Conservation (phyloP, 2,113 vertebrate genomes). For the Cryptotis parvus region DNA sequence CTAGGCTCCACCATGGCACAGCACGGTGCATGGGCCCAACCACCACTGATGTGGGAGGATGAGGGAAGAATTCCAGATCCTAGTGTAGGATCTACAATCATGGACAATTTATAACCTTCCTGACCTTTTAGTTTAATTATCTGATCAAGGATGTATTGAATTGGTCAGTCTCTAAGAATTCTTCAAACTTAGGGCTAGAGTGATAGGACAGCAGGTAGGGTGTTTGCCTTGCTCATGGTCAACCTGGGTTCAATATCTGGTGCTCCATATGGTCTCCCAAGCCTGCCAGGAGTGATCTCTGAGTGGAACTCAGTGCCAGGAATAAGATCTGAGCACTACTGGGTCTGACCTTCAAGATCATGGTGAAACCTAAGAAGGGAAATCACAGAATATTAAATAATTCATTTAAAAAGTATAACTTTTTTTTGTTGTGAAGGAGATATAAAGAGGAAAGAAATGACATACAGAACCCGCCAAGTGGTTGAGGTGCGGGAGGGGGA, state of each 20-base stretch:
- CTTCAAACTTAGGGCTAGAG: conserved; percentile 43
- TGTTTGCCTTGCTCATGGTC: too few relatives aligned
- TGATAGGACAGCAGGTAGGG: too few relatives aligned
- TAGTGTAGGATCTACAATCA: neutral
- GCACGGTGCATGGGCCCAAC: neutral
- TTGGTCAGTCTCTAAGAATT: conserved; percentile 43
- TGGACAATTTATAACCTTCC: neutral
- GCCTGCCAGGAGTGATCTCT: too few relatives aligned
- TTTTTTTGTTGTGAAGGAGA: too few relatives aligned
- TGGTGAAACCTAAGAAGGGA: conserved; percentile 36
- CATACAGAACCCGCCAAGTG: too few relatives aligned
- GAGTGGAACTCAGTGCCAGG: too few relatives aligned
- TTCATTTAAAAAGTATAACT: conserved; percentile 1
- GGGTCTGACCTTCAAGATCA: neutral
- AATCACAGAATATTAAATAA: conserved; percentile 30
- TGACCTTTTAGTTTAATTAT: conserved; percentile 42
- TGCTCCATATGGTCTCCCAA: conserved; percentile 1
- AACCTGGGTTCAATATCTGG: too few relatives aligned
- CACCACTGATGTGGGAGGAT: too few relatives aligned
- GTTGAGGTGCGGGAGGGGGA: too few relatives aligned
- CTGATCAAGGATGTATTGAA: conserved; percentile 35
- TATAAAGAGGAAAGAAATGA: too few relatives aligned
- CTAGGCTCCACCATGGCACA: neutral
- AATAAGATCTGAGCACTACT: too few relatives aligned
- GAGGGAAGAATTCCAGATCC: neutral